Evolutionary conservation across 2,888 invertebrate genomes (phyloP).

Genomic region (Mimas tiliae): DNA sequence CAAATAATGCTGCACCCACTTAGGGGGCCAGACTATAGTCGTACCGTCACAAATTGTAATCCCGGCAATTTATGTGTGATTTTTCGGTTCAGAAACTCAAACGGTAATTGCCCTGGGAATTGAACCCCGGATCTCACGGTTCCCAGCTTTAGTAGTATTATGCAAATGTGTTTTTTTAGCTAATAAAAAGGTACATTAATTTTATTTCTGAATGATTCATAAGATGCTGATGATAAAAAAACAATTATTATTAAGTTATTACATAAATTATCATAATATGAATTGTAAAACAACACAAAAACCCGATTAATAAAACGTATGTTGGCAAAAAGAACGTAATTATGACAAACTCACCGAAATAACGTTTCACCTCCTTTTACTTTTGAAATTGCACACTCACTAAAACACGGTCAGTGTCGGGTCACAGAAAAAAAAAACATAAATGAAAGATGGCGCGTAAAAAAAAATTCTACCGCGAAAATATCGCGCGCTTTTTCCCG

Average conservation of each 20-base stretch:
- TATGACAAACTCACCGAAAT: constrained; percentile 60
- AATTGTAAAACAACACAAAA: constrained; percentile 19
- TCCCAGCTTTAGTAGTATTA: too few species aligned
- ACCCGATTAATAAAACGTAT: constrained; percentile 5
- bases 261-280: constrained; percentile 1
- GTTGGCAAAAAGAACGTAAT: constrained; percentile 24
- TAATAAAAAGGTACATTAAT: too few species aligned
- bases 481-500: constrained; percentile 55
- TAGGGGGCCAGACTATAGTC: too few species aligned
- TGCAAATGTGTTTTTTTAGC: too few species aligned
- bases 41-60: too few species aligned
- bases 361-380: constrained; percentile 75
- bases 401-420: constrained; percentile 39
- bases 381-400: constrained; percentile 58
- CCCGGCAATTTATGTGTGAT: too few species aligned
- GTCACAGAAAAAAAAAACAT: constrained; percentile 37
- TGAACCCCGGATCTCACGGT: too few species aligned
- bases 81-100: too few species aligned
- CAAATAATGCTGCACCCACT: too few species aligned
- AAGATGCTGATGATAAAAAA: not conserved
- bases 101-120: too few species aligned
- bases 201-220: too few species aligned
- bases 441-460: constrained; percentile 30
- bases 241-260: not conserved
- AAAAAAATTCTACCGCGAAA: constrained; percentile 40